A percentile compares a stretch with the other conserved stretches of the same genome.
phyloP scores from a whole-genome alignment of 2,113 vertebrate species.

The Microtus montanus region DNA sequence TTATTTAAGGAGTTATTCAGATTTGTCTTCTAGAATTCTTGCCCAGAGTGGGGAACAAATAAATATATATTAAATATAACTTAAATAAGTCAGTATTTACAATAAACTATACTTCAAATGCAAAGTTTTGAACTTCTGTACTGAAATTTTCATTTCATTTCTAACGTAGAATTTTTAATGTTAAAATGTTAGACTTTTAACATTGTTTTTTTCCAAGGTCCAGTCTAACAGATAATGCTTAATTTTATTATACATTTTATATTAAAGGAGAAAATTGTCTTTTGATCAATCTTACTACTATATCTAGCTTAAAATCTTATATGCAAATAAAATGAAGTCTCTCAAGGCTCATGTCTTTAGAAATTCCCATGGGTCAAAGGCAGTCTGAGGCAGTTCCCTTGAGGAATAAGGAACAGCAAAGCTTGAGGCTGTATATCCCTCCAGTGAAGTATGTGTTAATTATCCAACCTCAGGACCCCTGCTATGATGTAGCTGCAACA shows the following conservation, averaged over 20 bases:
- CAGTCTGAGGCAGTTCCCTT: not conserved
- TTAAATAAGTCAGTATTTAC: not conserved
- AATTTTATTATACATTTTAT: slow-evolving; percentile 15
- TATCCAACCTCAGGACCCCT: not conserved
- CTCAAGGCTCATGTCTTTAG: not conserved
- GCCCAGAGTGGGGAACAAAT: not conserved
- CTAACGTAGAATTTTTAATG: not conserved
- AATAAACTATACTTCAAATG: not conserved
- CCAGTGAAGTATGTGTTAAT: not conserved
- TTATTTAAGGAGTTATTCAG: not conserved
- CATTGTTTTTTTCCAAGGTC: slow-evolving; percentile 17
- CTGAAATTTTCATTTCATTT: slow-evolving; percentile 3
- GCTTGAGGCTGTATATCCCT: not conserved
- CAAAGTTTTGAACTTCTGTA: not conserved
- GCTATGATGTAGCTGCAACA: not conserved
- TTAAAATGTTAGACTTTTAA: not conserved
- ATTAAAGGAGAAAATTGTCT: slow-evolving; percentile 30
- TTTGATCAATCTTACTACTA: slow-evolving; percentile 13
- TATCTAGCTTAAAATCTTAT: not conserved
- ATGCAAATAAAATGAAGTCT: slow-evolving; percentile 28
- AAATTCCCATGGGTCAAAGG: not conserved
- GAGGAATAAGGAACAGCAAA: not conserved
- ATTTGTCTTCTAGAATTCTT: not conserved
- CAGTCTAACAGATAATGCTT: not conserved
- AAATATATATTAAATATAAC: not conserved